Base-by-base conservation (phyloP, 1,140 invertebrate genomes). In the Ceratoteleas bidentatus region DNA sequence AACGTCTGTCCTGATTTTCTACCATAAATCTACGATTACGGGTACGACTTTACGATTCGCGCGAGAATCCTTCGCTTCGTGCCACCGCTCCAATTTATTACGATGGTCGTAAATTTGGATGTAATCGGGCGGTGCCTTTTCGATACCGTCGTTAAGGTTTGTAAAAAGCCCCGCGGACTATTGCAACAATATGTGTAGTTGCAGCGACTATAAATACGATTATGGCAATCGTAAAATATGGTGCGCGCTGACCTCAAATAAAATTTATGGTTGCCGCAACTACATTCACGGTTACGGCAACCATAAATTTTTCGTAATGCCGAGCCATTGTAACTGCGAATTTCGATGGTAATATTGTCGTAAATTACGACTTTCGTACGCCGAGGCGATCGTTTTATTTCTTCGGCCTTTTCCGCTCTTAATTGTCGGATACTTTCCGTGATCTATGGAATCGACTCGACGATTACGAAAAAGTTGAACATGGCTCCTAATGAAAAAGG, bases 221-320 rank as follows among this genome's bases (percentile, higher is more conserved):
- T 70, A 70, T 70, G 34, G 66, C 45, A 40, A 52, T 52, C 66
- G 33, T 60, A 70, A 70, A 70, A 70, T 70, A 70, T 52, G 66
- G 66, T 70, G 36, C 34, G n/a, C 11, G 45, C 34, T 70, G 66
- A 60, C 56, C 56, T 52, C 45, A 70, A 60, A 60, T 60, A 56
- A 60, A 70, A 70, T 70, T 68, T 47, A 68, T 38, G n/a, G 54
- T 49, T 50, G 40, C 53, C 43, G 45, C 54, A 49, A 68, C 65
- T 58, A 68, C 45, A 68, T 57, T 57, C 47, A 60, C 38, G 14
- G 54, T 69, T 58, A 69, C 65, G 24, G 38, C 53, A 38, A 58
- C 43, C 38, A 14, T 69, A 69, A 57, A 69, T 69, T 69, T 69
- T 69, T 69, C 45, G 32, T 50, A 56, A 56, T 58, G 24, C 53